Base-by-base conservation (phyloP, 2,113 vertebrate species). In the Romanogobio albipinnatus region DNA sequence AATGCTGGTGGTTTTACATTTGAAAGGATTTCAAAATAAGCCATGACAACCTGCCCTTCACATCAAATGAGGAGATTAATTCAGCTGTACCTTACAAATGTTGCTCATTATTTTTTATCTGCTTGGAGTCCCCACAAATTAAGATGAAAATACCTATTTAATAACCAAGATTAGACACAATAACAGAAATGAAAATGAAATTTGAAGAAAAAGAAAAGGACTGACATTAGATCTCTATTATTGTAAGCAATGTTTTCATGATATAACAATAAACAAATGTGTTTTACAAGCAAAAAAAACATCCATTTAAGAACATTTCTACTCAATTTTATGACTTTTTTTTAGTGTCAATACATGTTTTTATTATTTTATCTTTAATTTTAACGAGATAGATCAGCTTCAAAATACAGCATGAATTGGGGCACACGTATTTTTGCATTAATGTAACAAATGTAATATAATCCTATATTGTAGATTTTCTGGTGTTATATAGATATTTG, bases 1-100 rank as follows among this genome's bases (percentile, higher is more conserved):
- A 80, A 74, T 74, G 64, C 51, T 76, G 68, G 73, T n/a, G n/a
- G 26, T 58, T 86, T 79, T 86, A 71, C 84, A 86, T 82, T 78
- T 85, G 83, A 87, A 87, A 85, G 62, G 83, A 64, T 85, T 70
- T 84, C 85, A 86, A 80, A 86, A 79, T 82, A 79, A 83, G 76
- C 51, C 58, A 76, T 76, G 66, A 59, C n/a, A 75, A 85, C 33
- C 26, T 71, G 66, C 49, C 51, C 81, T 82, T 82, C 75, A 78
- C 75, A 83, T 85, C 61, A 83, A 75, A 74, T 73, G 66, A 58
- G 58, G 33, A 61, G n/a, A 81, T 80, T 24, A 73, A 83, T 85
- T 81, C 24, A 75, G 36, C 4, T 39, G 14, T n/a, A 26, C 71
- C 66, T 39, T 29, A 73, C 51, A 70, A 73, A 77, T 1, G 76